Percentiles rank a stretch among this genome's conserved stretches.
phyloP scores from a whole-genome alignment of 1,140 invertebrate genomes.

The Formica exsecta region DNA sequence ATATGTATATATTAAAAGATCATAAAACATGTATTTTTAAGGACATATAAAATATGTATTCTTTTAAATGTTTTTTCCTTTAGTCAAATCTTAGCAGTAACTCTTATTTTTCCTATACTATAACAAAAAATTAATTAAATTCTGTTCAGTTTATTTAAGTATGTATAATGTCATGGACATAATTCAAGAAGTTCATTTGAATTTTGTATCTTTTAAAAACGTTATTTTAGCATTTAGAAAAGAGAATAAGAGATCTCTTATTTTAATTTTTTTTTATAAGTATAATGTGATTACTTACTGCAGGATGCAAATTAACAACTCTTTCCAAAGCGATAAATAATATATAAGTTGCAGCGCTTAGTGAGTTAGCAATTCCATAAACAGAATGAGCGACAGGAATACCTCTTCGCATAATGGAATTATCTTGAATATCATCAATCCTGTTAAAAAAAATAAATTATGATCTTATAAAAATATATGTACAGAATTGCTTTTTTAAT shows the following conservation, averaged over 20 bases:
- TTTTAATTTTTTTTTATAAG: no score
- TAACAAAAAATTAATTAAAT: constrained; percentile 80
- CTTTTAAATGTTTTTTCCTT: constrained; percentile 91
- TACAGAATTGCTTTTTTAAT: neutral
- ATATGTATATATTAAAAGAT: no score
- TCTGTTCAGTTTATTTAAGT: neutral
- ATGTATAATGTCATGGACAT: constrained; percentile 23
- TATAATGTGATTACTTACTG: constrained; percentile 86
- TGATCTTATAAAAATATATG: neutral
- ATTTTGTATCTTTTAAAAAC: no score
- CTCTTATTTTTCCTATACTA: constrained; percentile 98
- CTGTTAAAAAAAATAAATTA: constrained; percentile 87
- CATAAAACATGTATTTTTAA: no score
- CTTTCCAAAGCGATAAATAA: constrained; percentile 96
- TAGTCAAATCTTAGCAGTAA: constrained; percentile 98
- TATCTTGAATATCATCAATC: constrained; percentile 99
- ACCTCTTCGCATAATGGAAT: constrained; percentile 96
- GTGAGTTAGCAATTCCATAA: constrained; percentile 97
- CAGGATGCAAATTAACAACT: constrained; percentile 92
- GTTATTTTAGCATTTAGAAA: no score
- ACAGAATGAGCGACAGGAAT: constrained; percentile 98
- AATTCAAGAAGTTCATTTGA: neutral
- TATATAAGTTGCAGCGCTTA: constrained; percentile 98
- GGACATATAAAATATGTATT: no score
- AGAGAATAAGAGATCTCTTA: no score